phyloP scores from a whole-genome alignment of 2,797 vertebrate species.

The Onychomys arenicola region DNA sequence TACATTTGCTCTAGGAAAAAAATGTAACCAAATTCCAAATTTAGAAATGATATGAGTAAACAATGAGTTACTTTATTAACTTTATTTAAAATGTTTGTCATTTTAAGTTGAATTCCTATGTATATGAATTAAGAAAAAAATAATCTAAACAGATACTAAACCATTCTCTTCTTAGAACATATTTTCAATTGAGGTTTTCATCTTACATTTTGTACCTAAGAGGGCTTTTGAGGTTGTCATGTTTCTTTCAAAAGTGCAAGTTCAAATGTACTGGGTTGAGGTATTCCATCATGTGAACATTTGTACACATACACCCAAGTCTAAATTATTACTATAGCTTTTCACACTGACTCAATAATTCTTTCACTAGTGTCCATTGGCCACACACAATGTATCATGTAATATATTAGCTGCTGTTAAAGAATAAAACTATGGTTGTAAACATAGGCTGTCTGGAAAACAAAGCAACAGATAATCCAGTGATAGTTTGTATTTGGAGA shows the following conservation, averaged over 20 bases:
- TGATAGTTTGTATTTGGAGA: neutral
- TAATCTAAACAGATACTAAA: neutral
- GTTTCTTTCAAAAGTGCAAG: constrained; percentile 19
- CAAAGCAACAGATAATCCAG: neutral
- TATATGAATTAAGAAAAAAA: constrained; percentile 10
- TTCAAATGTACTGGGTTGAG: neutral
- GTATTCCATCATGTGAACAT: neutral
- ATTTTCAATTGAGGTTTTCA: neutral
- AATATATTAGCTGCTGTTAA: neutral
- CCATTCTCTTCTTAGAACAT: neutral
- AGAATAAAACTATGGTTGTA: neutral
- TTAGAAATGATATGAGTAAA: neutral
- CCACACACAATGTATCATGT: neutral
- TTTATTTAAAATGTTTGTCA: constrained; percentile 21
- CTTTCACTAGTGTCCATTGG: neutral
- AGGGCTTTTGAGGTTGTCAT: neutral
- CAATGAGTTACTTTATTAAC: neutral
- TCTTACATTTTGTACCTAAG: constrained; percentile 18
- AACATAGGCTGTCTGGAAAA: neutral
- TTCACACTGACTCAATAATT: neutral
- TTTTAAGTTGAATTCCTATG: constrained; percentile 29
- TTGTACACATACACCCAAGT: neutral
- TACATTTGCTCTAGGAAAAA: neutral
- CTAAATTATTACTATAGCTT: neutral
- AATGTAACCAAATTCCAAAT: neutral